phyloP scores from a whole-genome alignment of 2,797 vertebrate genomes.

The Chloroceryle inda region DNA sequence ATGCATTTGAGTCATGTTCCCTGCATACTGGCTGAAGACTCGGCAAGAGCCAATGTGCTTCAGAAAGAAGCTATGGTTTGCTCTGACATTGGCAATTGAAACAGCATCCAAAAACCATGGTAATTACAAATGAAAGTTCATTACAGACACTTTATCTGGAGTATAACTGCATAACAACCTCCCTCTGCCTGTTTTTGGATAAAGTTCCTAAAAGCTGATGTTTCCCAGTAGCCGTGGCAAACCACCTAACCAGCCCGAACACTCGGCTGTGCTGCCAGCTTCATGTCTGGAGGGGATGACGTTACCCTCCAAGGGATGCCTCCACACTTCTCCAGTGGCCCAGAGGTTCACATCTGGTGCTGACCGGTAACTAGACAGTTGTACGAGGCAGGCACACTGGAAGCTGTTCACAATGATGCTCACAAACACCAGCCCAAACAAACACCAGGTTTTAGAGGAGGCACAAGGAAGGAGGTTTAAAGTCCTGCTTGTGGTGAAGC shows the following conservation, averaged over 20 bases:
- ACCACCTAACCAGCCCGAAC: accelerated
- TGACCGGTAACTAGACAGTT: background rate
- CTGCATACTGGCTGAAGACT: background rate
- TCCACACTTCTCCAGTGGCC: background rate
- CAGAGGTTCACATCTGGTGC: background rate
- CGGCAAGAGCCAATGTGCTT: background rate
- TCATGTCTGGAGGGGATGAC: accelerated
- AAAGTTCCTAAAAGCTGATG: background rate
- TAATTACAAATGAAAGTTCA: slow-evolving; percentile 30
- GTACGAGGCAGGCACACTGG: background rate
- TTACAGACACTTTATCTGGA: slow-evolving; percentile 28
- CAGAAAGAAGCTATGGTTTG: slow-evolving; percentile 40
- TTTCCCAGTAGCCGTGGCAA: background rate
- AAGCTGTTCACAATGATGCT: background rate
- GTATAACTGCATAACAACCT: background rate
- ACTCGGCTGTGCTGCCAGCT: background rate
- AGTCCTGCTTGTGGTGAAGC: background rate
- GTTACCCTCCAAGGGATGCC: background rate
- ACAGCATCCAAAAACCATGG: background rate
- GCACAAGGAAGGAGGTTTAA: background rate
- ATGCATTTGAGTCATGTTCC: background rate
- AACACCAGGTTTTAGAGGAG: background rate
- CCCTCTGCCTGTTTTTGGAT: background rate
- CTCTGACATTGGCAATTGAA: slow-evolving; percentile 51
- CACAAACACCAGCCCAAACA: background rate